A percentile compares a stretch with the other conserved stretches of the same genome.
phyloP scores from a whole-genome alignment of 2,113 vertebrate species.

The Nyctibius bracteatus region DNA sequence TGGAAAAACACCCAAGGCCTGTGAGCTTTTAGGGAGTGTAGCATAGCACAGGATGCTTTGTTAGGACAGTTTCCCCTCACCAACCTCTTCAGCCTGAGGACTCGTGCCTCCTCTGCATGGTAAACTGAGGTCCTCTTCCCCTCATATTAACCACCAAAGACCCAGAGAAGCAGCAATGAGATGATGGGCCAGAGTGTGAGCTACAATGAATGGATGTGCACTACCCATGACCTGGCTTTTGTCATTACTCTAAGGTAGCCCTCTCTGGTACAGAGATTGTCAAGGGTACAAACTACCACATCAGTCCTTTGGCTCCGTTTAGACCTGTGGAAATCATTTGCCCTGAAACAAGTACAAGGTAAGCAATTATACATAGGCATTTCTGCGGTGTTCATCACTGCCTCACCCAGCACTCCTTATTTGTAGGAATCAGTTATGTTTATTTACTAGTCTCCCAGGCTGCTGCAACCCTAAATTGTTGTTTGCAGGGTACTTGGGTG shows the following conservation, averaged over 20 bases:
- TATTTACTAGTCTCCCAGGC: not conserved
- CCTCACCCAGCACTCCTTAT: not conserved
- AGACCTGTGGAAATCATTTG: not conserved
- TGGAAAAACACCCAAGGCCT: not conserved
- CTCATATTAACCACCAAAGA: not conserved
- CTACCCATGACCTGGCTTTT: not conserved
- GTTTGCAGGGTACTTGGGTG: not conserved
- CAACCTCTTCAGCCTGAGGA: not conserved
- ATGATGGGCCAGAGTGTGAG: not conserved
- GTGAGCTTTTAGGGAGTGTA: not conserved
- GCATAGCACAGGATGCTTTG: not conserved
- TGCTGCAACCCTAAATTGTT: not conserved
- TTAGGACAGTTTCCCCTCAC: not conserved
- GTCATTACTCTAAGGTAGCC: not conserved
- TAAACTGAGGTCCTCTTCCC: not conserved
- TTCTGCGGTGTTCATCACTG: not conserved
- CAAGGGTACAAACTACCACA: not conserved
- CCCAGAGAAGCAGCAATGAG: not conserved
- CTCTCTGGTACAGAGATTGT: not conserved
- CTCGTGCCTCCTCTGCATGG: not conserved
- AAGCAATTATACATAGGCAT: not conserved
- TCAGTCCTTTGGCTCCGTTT: not conserved
- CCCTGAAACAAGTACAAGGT: not conserved
- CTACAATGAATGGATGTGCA: accelerated
- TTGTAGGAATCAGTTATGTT: not conserved